A percentile compares a stretch with the other conserved stretches of the same genome.
Evolutionary conservation across 2,797 vertebrate genomes (phyloP).

Genomic region (Notoglanidium macrostoma): DNA sequence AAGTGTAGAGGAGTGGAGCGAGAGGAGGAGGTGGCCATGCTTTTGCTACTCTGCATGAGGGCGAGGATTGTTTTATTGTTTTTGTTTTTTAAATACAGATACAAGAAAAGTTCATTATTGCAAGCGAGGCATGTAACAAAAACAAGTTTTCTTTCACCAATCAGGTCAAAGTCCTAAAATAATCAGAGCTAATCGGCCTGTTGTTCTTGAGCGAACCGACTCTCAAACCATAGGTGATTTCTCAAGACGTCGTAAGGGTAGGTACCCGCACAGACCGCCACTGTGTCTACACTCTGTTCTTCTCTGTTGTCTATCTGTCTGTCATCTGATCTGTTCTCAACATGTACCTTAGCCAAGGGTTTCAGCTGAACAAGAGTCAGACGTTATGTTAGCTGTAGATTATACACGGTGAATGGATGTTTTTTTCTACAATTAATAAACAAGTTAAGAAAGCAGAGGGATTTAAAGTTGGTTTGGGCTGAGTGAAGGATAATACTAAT

Average conservation of each 20-base stretch:
- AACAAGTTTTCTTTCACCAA: slow-evolving; percentile 88
- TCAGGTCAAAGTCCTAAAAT: slow-evolving; percentile 99
- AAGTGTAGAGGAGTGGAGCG: slow-evolving; percentile 42
- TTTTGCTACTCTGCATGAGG: slow-evolving; percentile 76
- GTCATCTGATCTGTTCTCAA: slow-evolving; percentile 32
- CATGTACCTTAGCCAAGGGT: slow-evolving; percentile 6
- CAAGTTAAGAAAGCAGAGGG: neutral
- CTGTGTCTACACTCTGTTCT: slow-evolving; percentile 57
- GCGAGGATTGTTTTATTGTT: slow-evolving; percentile 32
- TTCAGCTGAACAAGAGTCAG: neutral
- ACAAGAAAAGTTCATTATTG: slow-evolving; percentile 18
- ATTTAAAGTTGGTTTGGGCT: neutral
- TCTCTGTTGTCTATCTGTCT: slow-evolving; percentile 58
- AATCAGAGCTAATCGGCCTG: slow-evolving; percentile 94
- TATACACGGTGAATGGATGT: neutral
- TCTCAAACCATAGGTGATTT: slow-evolving; percentile 99
- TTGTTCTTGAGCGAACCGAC: slow-evolving; percentile 99
- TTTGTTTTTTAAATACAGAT: neutral
- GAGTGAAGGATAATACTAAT: neutral
- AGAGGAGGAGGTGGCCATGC: slow-evolving; percentile 39
- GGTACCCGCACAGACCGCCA: slow-evolving; percentile 77
- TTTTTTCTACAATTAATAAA: neutral
- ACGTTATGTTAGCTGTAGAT: neutral
- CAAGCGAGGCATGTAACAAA: slow-evolving; percentile 80
- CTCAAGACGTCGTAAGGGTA: slow-evolving; percentile 96